phyloP scores from a whole-genome alignment of 2,797 vertebrate genomes.

The Eremophila alpestris region DNA sequence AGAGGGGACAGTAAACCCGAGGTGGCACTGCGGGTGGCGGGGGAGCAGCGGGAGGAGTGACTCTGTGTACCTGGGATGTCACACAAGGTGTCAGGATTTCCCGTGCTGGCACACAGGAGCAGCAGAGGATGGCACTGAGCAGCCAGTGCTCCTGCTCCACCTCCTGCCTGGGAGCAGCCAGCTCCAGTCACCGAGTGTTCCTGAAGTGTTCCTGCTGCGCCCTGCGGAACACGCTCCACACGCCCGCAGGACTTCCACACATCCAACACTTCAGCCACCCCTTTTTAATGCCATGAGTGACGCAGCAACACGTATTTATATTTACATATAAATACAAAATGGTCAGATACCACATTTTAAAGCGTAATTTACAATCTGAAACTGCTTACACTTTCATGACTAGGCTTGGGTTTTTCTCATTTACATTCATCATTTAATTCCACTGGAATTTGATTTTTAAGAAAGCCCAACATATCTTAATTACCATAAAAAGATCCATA shows the following conservation, averaged over 20 bases:
- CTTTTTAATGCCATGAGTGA: conserved; percentile 43
- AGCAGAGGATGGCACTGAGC: accelerated
- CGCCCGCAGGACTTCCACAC: background rate
- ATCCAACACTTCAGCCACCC: background rate
- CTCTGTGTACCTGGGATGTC: background rate
- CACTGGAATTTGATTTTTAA: conserved; percentile 62
- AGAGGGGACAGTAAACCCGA: background rate
- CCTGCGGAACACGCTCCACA: accelerated
- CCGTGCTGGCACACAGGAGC: background rate
- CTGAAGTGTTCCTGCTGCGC: background rate
- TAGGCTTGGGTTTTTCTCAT: conserved; percentile 39
- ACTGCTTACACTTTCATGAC: conserved; percentile 43
- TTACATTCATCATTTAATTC: conserved; percentile 65
- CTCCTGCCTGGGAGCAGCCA: background rate
- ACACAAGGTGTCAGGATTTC: background rate
- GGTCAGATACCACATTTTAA: conserved; percentile 23
- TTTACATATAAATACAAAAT: conserved; percentile 56
- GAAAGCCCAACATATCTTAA: conserved; percentile 39
- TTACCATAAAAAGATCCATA: conserved; percentile 60
- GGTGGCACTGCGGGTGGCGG: background rate
- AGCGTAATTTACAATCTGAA: conserved; percentile 50
- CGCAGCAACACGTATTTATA: conserved; percentile 58
- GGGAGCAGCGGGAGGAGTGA: background rate
- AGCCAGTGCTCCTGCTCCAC: accelerated
- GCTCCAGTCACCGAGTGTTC: accelerated